phyloP scores from a whole-genome alignment of 2,113 vertebrate species.

The Condylura cristata region DNA sequence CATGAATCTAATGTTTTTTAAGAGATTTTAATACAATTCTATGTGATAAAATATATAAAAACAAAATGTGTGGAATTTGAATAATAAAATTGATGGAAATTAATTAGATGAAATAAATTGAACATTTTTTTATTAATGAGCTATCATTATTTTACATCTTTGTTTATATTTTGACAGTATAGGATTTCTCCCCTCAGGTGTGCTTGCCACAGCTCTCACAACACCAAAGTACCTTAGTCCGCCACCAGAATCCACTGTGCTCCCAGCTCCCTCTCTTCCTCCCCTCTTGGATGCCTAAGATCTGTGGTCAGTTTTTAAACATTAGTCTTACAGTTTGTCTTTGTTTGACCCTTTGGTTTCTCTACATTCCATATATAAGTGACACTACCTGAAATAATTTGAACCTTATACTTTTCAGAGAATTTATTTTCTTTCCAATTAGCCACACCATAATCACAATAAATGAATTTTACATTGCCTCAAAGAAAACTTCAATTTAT shows the following conservation, averaged over 20 bases:
- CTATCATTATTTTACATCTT: too few species aligned
- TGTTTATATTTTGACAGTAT: too few species aligned
- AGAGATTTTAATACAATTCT: conserved; percentile 8
- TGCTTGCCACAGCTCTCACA: too few species aligned
- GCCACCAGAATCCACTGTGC: too few species aligned
- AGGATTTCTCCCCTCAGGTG: too few species aligned
- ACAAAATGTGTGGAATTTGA: conserved; percentile 9
- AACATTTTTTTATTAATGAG: background rate
- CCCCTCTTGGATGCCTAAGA: too few species aligned
- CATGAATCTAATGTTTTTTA: background rate
- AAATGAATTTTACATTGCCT: conserved; percentile 15
- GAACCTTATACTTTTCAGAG: conserved; percentile 34
- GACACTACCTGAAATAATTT: background rate
- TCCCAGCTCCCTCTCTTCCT: too few species aligned
- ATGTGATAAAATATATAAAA: conserved; percentile 9
- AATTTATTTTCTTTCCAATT: conserved; percentile 44
- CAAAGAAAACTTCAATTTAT: background rate
- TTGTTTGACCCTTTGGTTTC: too few species aligned
- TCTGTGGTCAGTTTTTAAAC: too few species aligned
- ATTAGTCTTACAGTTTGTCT: too few species aligned
- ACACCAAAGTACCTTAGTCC: too few species aligned
- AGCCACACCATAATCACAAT: background rate
- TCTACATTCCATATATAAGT: too few species aligned
- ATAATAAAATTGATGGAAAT: conserved; percentile 21
- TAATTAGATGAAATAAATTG: conserved; percentile 22